Percentiles rank a stretch among this genome's conserved stretches.
phyloP scores from a whole-genome alignment of 92 coral and sea anemone genomes.

The Paragorgia papillata region DNA sequence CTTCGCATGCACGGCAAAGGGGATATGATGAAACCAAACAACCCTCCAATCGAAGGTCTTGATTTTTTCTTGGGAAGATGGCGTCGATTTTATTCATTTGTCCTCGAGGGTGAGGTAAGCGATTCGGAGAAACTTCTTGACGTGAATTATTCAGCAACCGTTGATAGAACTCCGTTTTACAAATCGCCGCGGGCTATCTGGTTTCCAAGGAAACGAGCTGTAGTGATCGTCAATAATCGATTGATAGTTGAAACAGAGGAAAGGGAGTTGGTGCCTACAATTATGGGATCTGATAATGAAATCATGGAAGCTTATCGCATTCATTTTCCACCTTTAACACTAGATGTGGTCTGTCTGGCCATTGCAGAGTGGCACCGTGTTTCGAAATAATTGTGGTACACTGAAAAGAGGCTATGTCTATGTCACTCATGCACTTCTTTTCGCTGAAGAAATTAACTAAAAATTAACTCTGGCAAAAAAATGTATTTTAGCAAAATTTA shows the following conservation, averaged over 20 bases:
- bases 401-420: too few species aligned
- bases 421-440: too few species aligned
- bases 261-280: constrained; percentile 1
- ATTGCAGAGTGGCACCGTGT: constrained; percentile 30
- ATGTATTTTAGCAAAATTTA: too few species aligned
- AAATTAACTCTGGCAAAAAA: too few species aligned
- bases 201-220: constrained; percentile 29
- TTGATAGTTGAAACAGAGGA: constrained; percentile 3
- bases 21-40: constrained; percentile 31
- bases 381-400: neutral
- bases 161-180: neutral
- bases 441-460: too few species aligned
- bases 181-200: constrained; percentile 26
- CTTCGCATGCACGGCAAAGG: constrained; percentile 32
- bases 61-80: constrained; percentile 20
- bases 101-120: constrained; percentile 8
- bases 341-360: constrained; percentile 9
- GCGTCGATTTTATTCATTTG: constrained; percentile 33
- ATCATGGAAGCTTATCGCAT: constrained; percentile 11
- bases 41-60: constrained; percentile 17
- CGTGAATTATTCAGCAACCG: neutral
- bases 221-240: constrained; percentile 7
- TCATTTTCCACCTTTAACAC: constrained; percentile 5
- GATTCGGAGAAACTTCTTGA: neutral
- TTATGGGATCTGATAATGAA: constrained; percentile 7